Conservation (phyloP, 2,113 vertebrate species). For the Mastomys coucha region DNA sequence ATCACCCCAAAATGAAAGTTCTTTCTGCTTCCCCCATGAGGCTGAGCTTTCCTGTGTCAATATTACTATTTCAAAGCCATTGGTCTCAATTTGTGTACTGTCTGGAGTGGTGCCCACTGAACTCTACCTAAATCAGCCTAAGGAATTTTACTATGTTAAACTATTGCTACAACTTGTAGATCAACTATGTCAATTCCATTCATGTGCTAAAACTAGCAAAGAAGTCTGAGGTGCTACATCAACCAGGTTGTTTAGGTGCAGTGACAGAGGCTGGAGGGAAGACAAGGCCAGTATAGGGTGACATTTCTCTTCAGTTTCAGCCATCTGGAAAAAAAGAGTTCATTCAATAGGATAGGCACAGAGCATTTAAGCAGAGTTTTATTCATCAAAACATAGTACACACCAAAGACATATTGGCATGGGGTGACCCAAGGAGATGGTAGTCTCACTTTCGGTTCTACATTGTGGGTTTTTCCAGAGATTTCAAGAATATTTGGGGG, state of each 20-base stretch:
- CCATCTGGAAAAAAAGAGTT: background rate
- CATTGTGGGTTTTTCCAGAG: background rate
- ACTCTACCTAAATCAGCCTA: background rate
- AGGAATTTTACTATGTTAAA: background rate
- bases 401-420: background rate
- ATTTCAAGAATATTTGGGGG: background rate
- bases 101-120: background rate
- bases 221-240: background rate
- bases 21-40: background rate
- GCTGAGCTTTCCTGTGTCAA: background rate
- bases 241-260: background rate
- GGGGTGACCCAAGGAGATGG: background rate
- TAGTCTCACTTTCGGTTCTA: background rate
- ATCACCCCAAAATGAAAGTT: background rate
- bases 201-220: background rate
- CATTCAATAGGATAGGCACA: background rate
- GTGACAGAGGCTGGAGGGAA: background rate
- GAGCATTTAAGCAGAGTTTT: background rate
- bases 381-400: background rate
- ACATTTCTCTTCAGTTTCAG: background rate
- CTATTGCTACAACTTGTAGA: background rate
- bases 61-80: background rate
- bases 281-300: background rate
- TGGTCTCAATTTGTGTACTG: background rate
- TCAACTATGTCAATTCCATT: background rate